Percentiles rank a stretch among this genome's conserved stretches.
These are phyloP conservation scores for Lithophane semibrunnea DNA, from an alignment of 2,888 invertebrate species.

Conservation along the genomic window DNA sequence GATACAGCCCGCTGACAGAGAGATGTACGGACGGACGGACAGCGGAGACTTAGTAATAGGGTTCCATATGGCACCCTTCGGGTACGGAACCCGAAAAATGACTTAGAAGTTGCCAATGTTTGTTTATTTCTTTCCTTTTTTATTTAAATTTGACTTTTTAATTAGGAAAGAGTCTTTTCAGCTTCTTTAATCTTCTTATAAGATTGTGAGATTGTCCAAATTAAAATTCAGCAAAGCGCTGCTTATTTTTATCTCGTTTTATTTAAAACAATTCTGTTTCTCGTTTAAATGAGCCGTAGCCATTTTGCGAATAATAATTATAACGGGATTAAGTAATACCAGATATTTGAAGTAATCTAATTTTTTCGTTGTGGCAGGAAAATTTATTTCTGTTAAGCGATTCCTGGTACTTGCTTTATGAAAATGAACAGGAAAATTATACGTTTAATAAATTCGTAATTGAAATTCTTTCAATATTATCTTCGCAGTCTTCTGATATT, in stretches of 20 bases:
- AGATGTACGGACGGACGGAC: no score
- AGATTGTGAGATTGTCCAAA: constrained; percentile 84
- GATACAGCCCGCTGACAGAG: no score
- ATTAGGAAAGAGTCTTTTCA: constrained; percentile 81
- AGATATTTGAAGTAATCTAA: constrained; percentile 30
- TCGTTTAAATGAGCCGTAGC: constrained; percentile 73
- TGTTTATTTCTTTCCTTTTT: constrained; percentile 73
- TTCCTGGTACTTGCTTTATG: background rate
- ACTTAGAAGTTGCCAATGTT: constrained; percentile 55
- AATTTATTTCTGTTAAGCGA: background rate
- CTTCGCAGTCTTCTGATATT: background rate
- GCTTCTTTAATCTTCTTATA: constrained; percentile 84
- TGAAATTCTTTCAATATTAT: constrained; percentile 25
- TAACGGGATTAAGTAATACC: constrained; percentile 52
- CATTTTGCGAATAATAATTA: constrained; percentile 68
- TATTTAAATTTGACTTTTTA: constrained; percentile 85
- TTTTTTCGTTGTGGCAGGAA: constrained; percentile 26
- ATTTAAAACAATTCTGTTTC: constrained; percentile 75
- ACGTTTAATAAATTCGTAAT: constrained; percentile 24
- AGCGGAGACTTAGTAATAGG: no score
- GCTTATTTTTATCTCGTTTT: constrained; percentile 77
- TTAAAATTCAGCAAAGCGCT: constrained; percentile 83
- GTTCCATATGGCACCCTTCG: no score
- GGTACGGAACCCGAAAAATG: constrained; percentile 7
- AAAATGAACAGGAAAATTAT: constrained; percentile 18